Evolutionary conservation across 1,140 invertebrate genomes (phyloP).

Genomic region (Drosophila ironensis): DNA sequence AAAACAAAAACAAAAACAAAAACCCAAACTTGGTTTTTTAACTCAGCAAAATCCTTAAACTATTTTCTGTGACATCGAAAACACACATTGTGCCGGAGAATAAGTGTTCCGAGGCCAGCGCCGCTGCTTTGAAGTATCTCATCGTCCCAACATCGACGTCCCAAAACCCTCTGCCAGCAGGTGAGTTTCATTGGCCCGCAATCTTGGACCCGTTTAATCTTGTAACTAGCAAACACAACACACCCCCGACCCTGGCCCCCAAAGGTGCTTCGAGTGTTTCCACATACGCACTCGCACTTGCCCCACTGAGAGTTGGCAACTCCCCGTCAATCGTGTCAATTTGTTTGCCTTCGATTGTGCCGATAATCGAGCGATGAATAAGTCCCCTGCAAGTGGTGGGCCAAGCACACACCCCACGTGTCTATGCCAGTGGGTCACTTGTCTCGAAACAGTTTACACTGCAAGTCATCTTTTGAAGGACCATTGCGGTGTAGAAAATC

Average conservation of each 20-base stretch:
- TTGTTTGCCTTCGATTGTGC: slow-evolving; percentile 23
- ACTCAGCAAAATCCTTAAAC: too few relatives aligned
- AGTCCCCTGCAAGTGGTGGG: slow-evolving; percentile 13
- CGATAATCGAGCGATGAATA: slow-evolving; percentile 23
- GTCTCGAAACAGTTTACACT: too few relatives aligned
- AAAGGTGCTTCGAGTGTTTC: slow-evolving; percentile 28
- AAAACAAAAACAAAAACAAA: not conserved
- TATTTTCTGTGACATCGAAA: too few relatives aligned
- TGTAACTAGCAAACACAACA: too few relatives aligned
- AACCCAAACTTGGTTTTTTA: not conserved
- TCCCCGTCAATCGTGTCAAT: slow-evolving; percentile 13
- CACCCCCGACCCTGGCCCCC: slow-evolving; percentile 33
- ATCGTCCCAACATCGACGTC: slow-evolving; percentile 22
- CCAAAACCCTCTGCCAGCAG: slow-evolving; percentile 21
- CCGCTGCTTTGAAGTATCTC: slow-evolving; percentile 8
- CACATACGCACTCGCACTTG: slow-evolving; percentile 22
- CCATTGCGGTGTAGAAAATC: too few relatives aligned
- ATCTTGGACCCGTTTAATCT: slow-evolving; percentile 4
- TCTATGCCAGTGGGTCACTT: too few relatives aligned
- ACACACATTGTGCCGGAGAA: too few relatives aligned
- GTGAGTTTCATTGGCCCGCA: slow-evolving; percentile 20
- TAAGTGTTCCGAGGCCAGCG: slow-evolving; percentile 62
- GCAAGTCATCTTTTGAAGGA: too few relatives aligned
- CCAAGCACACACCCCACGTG: too few relatives aligned
- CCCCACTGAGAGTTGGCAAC: slow-evolving; percentile 11